Base-by-base conservation (phyloP, 2,888 invertebrate genomes). In the Lymantria monacha region DNA sequence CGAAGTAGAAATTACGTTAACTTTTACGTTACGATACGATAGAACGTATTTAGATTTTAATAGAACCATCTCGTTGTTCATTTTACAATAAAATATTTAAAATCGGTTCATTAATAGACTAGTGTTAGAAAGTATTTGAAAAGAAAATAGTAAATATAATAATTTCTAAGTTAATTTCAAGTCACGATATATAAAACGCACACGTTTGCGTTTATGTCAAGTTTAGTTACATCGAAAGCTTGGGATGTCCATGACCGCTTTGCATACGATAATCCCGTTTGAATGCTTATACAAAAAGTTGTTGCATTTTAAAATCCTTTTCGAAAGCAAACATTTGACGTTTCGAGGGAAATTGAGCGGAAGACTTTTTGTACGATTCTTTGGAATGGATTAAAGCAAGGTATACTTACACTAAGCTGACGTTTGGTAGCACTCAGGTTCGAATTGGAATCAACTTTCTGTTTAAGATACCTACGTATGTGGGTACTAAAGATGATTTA, bases 261-360 rank as follows among this genome's bases (percentile, higher is more conserved):
- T 87, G 87, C 90, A 90, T 90, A 86, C 76, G 70, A 73, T 81
- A 83, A 85, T 86, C 82, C 81, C 64, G 66, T 76, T 73, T 65
- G 66, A 73, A 79, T 76, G 78, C 75, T 70, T 66, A 73, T 72
- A 81, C 82, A 91, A 90, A 90, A 90, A 90, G 74, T 78, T 70
- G 83, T 83, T 91, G 87, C 85, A 91, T 90, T 89, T 91, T 89
- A 89, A 91, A 87, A 90, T 88, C 83, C 84, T 77, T 83, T 76
- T 76, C 79, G 74, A 84, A 86, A 83, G 84, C 81, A 83, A 87
- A 87, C 87, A 85, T 89, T 88, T 87, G 86, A 87, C 87, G 82
- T 88, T 86, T 82, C 80, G 75, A 79, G 75, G 83, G 85, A 85
- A 83, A 89, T 85, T 82, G 83, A 85, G 80, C 80, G 84, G 80